Percentiles rank a stretch among this genome's conserved stretches.
Conservation (phyloP, 2,797 vertebrate genomes). For the Sebastes oblongus region DNA sequence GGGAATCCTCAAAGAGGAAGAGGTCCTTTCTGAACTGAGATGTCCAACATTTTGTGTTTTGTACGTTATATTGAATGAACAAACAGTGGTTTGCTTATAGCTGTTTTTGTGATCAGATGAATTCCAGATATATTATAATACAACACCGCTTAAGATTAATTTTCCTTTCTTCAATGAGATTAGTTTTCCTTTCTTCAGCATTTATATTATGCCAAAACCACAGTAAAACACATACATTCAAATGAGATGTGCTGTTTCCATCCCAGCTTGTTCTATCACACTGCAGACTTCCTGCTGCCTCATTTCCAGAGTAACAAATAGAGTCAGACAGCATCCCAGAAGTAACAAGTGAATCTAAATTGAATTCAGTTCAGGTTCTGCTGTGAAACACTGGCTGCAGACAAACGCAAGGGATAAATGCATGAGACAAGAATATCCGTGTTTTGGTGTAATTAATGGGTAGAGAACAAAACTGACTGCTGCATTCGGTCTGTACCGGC, state of each 20-base stretch:
- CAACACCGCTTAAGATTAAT: not conserved
- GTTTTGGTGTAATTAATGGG: not conserved
- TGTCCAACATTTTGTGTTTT: not conserved
- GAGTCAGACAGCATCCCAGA: not conserved
- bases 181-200: not conserved
- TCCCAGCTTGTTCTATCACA: not conserved
- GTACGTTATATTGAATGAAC: not conserved
- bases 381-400: not conserved
- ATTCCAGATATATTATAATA: not conserved
- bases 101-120: not conserved
- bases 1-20: conserved; percentile 13
- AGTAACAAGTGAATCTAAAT: conserved; percentile 2
- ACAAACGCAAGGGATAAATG: not conserved
- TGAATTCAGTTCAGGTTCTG: not conserved
- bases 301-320: not conserved
- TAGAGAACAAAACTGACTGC: not conserved
- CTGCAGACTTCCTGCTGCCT: not conserved
- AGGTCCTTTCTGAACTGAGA: not conserved
- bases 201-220: not conserved
- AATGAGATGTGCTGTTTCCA: not conserved
- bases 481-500: not conserved
- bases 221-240: not conserved
- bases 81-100: not conserved
- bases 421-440: not conserved
- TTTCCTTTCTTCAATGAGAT: not conserved